These are phyloP conservation scores for Otus scops DNA, from an alignment of 2,797 vertebrate genomes.

Conservation along the genomic window DNA sequence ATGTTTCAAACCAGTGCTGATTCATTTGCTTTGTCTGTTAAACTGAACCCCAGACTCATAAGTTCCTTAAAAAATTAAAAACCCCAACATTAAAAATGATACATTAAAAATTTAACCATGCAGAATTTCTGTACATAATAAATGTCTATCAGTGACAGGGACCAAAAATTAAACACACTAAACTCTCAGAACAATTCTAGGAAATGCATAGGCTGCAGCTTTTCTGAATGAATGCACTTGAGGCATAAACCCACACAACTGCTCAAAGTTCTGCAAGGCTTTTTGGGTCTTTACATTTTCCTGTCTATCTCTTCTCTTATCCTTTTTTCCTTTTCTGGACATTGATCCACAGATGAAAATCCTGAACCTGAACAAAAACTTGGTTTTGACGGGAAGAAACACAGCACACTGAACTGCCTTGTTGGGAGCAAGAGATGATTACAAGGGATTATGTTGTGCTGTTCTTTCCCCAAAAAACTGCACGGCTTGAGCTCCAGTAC, in stretches of 20 bases:
- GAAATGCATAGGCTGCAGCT: background rate
- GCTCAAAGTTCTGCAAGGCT: background rate
- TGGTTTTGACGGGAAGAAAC: background rate
- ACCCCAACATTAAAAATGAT: background rate
- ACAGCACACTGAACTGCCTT: background rate
- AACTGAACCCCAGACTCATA: background rate
- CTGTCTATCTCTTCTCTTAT: background rate
- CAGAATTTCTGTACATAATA: background rate
- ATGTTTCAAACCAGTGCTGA: background rate
- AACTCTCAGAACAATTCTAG: background rate
- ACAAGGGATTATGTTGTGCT: background rate
- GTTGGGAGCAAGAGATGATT: background rate
- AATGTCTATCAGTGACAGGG: background rate
- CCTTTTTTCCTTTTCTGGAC: background rate
- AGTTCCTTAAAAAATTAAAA: background rate
- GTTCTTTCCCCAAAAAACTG: background rate
- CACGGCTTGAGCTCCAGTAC: background rate
- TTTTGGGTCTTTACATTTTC: background rate
- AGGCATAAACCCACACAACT: background rate
- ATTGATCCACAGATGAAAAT: background rate
- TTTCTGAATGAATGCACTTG: background rate
- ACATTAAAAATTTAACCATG: background rate
- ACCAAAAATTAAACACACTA: background rate
- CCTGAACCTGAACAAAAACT: background rate
- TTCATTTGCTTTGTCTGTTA: background rate